These are phyloP conservation scores for Sinonovacula constricta DNA, from an alignment of 1,140 invertebrate species.

Conservation along the genomic window DNA sequence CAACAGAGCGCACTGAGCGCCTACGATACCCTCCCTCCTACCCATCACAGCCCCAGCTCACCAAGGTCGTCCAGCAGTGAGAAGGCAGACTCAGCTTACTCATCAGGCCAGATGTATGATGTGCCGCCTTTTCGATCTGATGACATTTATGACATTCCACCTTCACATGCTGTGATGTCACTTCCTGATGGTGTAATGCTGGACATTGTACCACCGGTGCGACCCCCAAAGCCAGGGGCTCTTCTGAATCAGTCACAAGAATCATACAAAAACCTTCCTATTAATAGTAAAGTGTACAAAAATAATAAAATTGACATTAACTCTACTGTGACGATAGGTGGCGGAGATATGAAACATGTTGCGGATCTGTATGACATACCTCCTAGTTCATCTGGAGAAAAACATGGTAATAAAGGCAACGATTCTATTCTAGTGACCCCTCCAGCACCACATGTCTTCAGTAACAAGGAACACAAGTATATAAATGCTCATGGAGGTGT, in stretches of 20 bases:
- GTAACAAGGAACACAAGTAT: conserved; percentile 17
- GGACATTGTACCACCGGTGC: conserved; percentile 35
- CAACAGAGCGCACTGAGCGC: conserved; percentile 36
- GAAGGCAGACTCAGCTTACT: conserved; percentile 58
- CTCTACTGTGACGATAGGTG: conserved; percentile 8
- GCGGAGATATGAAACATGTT: conserved; percentile 12
- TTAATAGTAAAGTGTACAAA: conserved; percentile 60
- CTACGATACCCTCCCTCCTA: conserved; percentile 58
- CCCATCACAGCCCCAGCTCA: conserved; percentile 51
- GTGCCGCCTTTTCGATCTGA: conserved; percentile 55
- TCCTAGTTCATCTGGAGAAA: neutral
- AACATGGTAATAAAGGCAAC: conserved; percentile 16
- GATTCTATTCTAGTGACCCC: conserved; percentile 35
- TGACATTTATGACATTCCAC: conserved; percentile 64
- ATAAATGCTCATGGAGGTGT: conserved; percentile 21
- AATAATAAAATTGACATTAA: conserved; percentile 40
- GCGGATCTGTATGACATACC: conserved; percentile 40
- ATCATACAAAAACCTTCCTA: conserved; percentile 69
- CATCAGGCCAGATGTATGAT: conserved; percentile 57
- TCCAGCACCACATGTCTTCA: neutral
- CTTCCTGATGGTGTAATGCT: conserved; percentile 48
- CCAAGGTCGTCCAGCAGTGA: conserved; percentile 63
- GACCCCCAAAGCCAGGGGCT: conserved; percentile 57
- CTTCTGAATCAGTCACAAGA: conserved; percentile 42
- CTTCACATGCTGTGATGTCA: conserved; percentile 43